Base-by-base conservation (phyloP, 2,888 invertebrate genomes). In the Pomacea canaliculata region DNA sequence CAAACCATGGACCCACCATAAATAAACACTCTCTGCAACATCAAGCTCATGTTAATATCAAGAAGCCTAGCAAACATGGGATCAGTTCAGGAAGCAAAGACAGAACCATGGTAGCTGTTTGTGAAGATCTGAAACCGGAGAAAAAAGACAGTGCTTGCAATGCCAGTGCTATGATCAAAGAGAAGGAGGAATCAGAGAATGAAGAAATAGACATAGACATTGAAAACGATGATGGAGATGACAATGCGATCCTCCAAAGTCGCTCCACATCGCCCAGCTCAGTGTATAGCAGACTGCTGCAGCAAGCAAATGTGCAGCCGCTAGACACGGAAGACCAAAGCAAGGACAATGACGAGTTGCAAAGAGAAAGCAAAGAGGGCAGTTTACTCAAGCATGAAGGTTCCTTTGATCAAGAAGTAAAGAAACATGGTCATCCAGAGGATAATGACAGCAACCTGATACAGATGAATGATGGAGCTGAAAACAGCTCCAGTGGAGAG, bases 261-360 rank as follows among this genome's bases (percentile, higher is more conserved):
- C 76, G 88, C 48, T 86, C 87, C n/a, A 82, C 85, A n/a, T 88
- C 87, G 18, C 88, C 88, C 9, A 86, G 84, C 70, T 86, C 87
- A 63, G 85, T 88, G 19, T 88, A 88, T 79, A 83, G 85, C 74
- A 83, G 82, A 76, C 79, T 87, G 49, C 75, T 87, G 8, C 79
- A 83, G 69, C 83, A 85, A 59, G 86, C 86, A 13, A 84, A 85
- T 73, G 68, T 7, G 27, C 23, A 68, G 27, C 5, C 3, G 27
- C 10, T 12, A 3, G 48, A 12, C 18, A 23, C 5, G 13, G 70
- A 48, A 23, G 76, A 70, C n/a, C 51, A 65, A 48, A 59, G 46
- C 18, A 59, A 67, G 27, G n/a, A 13, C 16, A 69, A 68, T 5
- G 68, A 68, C n/a, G 7, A 68, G 4, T 16, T 13, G 9, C 23